These are phyloP conservation scores for Neosilurus mollespiculum DNA, from an alignment of 2,797 vertebrate genomes.

Conservation along the genomic window DNA sequence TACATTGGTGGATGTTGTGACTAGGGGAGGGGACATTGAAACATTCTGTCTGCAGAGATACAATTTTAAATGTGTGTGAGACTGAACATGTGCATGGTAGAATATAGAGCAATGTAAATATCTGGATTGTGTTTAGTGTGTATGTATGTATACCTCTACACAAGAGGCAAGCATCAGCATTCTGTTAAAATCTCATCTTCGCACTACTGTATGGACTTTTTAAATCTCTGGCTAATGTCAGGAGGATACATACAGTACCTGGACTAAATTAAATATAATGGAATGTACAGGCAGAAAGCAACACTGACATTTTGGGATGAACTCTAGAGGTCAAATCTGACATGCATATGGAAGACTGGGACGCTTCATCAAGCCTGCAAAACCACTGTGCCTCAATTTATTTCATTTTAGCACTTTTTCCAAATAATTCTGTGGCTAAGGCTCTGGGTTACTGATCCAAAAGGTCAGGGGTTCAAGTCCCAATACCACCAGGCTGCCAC, in stretches of 20 bases:
- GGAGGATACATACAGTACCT: neutral
- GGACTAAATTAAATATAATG: neutral
- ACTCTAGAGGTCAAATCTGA: neutral
- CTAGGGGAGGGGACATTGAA: neutral
- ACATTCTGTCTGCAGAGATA: neutral
- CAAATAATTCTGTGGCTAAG: no score
- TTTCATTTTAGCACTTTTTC: no score
- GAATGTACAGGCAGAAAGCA: neutral
- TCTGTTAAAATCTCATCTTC: neutral
- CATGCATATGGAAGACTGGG: neutral
- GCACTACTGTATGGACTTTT: neutral
- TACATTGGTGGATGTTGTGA: neutral
- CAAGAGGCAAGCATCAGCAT: no score
- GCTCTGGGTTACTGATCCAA: no score
- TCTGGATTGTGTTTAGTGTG: neutral
- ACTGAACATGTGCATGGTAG: neutral
- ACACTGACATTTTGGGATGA: neutral
- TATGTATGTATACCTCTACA: neutral
- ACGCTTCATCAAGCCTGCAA: neutral
- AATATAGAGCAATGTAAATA: neutral
- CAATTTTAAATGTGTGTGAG: neutral
- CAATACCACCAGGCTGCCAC: no score
- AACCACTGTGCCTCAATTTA: neutral
- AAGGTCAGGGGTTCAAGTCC: no score
- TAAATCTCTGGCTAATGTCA: no score